Percentiles rank a stretch among this genome's conserved stretches.
phyloP scores from a whole-genome alignment of 2,888 invertebrate genomes.

The Latrodectus hesperus region DNA sequence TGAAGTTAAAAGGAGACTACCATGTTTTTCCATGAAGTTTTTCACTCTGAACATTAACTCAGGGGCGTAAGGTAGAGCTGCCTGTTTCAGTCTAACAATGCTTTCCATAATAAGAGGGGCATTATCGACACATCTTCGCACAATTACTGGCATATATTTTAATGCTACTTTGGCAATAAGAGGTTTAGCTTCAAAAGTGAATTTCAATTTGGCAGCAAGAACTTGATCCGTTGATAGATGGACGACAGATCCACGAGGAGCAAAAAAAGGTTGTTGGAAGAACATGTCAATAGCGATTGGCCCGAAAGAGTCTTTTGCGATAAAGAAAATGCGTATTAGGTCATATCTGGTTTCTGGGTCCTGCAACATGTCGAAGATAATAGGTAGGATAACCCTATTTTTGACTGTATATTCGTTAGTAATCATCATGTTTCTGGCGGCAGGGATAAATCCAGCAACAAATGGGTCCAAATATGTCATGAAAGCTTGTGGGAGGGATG shows the following conservation, averaged over 20 bases:
- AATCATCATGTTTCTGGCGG: neutral
- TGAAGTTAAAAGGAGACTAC: neutral
- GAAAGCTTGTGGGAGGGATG: neutral
- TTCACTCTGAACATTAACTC: neutral
- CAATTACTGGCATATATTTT: conserved; percentile 9
- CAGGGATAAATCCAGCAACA: neutral
- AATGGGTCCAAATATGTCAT: neutral
- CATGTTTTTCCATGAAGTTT: conserved; percentile 18
- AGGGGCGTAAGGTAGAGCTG: neutral
- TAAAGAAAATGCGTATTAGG: conserved; percentile 5
- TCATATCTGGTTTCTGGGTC: conserved; percentile 22
- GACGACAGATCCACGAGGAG: conserved; percentile 5
- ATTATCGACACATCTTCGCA: conserved; percentile 11
- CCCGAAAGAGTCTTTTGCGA: neutral
- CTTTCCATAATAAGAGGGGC: conserved; percentile 2
- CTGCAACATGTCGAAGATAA: conserved; percentile 21
- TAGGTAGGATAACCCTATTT: conserved; percentile 10
- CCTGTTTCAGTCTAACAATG: neutral
- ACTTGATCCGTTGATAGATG: neutral
- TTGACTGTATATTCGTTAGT: neutral
- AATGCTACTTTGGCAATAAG: neutral
- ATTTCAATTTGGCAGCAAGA: conserved; percentile 7
- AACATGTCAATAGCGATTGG: conserved; percentile 16
- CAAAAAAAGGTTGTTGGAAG: neutral
- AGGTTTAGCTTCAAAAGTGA: conserved; percentile 18